These are phyloP conservation scores for Mythimna ferrago DNA, from an alignment of 2,888 invertebrate genomes.

Conservation along the genomic window DNA sequence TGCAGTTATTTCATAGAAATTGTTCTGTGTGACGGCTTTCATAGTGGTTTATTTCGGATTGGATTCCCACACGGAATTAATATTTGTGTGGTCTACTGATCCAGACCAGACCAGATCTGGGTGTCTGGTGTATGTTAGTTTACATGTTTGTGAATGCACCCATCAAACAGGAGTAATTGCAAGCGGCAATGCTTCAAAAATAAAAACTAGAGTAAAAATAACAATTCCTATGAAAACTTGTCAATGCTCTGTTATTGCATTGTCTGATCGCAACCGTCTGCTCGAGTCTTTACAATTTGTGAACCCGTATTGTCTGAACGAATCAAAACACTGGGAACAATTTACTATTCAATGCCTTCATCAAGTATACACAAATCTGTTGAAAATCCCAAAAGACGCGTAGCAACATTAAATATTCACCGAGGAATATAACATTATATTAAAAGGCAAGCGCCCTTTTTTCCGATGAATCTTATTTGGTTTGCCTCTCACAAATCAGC, in stretches of 20 bases:
- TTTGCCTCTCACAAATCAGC: slow-evolving; percentile 19
- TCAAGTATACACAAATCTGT: neutral
- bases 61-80: no score
- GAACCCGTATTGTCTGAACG: neutral
- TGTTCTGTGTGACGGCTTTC: neutral
- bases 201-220: no score
- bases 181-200: no score
- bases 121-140: no score
- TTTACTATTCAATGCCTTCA: neutral
- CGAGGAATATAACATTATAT: neutral
- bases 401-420: neutral
- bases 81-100: no score
- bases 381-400: neutral
- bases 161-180: no score
- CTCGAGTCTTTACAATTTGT: neutral
- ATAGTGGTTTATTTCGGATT: no score
- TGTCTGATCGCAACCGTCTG: neutral
- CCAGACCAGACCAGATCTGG: no score
- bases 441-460: neutral
- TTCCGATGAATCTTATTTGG: slow-evolving; percentile 5
- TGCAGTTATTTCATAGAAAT: neutral
- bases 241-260: no score
- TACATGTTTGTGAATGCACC: no score
- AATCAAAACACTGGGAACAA: neutral
- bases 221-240: neutral